phyloP scores from a whole-genome alignment of 2,888 invertebrate genomes.

The Podotricha telesiphe region DNA sequence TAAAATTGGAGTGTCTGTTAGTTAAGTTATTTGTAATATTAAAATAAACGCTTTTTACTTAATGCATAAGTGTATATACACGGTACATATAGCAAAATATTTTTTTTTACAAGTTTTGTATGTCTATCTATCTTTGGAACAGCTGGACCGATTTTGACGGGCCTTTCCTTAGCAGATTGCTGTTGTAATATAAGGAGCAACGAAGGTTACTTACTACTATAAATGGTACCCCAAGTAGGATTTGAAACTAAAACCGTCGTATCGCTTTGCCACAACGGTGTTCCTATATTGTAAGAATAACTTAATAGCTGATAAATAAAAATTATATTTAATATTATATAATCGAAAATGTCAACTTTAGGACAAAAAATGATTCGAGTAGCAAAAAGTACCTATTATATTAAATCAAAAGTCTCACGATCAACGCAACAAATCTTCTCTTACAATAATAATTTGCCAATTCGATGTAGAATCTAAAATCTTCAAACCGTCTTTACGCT shows the following conservation, averaged over 20 bases:
- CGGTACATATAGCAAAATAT: no score
- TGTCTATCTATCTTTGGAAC: no score
- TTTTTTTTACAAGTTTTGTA: no score
- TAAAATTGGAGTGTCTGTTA: no score
- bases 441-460: conserved; percentile 38
- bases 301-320: neutral
- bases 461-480: conserved; percentile 41
- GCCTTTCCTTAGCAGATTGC: no score
- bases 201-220: no score
- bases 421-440: conserved; percentile 18
- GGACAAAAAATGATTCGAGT: neutral
- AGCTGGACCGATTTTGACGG: no score
- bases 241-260: neutral
- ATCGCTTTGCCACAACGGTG: neutral
- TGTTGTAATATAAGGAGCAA: no score
- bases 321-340: conserved; percentile 1
- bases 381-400: conserved; percentile 6
- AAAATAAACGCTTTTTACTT: no score
- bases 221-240: neutral
- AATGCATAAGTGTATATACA: no score
- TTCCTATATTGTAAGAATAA: neutral
- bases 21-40: no score
- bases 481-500: conserved; percentile 49
- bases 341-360: neutral
- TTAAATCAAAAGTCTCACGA: conserved; percentile 24